phyloP scores from a whole-genome alignment of 2,797 vertebrate genomes.

The Eulemur coronatus region DNA sequence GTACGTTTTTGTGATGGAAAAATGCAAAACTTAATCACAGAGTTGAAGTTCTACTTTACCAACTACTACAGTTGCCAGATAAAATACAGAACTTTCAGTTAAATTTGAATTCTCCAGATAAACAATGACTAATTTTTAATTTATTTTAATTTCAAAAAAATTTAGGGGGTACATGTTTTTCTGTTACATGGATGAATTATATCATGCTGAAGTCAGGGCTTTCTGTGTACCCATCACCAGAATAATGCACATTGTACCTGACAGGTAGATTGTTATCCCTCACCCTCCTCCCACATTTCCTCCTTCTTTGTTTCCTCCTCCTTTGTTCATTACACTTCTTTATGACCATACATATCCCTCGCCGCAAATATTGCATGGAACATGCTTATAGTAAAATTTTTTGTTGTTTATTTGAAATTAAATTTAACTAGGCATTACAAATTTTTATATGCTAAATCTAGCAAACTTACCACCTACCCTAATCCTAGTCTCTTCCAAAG shows the following conservation, averaged over 20 bases:
- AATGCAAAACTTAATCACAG: not conserved
- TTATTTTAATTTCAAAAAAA: no score
- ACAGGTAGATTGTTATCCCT: no score
- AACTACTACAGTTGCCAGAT: not conserved
- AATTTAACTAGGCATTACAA: not conserved
- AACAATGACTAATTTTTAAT: not conserved
- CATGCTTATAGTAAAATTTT: not conserved
- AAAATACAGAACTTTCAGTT: not conserved
- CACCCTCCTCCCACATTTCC: no score
- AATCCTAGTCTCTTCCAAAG: not conserved
- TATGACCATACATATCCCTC: no score
- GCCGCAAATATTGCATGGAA: not conserved
- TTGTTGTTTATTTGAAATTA: not conserved
- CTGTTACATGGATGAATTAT: no score
- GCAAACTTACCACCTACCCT: not conserved
- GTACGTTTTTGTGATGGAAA: not conserved
- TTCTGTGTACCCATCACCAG: no score
- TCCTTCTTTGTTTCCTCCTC: no score
- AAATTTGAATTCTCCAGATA: not conserved
- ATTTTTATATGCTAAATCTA: not conserved
- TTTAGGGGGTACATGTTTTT: no score
- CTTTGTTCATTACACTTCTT: no score
- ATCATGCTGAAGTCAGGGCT: no score
- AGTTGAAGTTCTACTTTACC: not conserved
- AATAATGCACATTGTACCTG: no score